Percentiles rank a stretch among this genome's conserved stretches.
Evolutionary conservation across 2,888 invertebrate species (phyloP).

Genomic region (Elysia crispata): DNA sequence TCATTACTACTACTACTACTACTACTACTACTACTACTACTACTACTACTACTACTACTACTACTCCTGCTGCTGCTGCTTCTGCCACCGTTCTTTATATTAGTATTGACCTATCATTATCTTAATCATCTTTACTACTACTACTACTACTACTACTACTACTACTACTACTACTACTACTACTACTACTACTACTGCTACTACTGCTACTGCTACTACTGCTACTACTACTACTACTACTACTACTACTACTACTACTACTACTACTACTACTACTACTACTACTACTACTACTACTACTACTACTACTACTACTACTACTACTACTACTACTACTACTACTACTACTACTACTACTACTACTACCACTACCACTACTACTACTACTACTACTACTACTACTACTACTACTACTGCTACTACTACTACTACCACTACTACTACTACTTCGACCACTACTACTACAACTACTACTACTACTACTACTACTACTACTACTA

Average conservation of each 20-base stretch:
- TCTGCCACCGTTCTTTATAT: no score
- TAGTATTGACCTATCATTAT: slow-evolving; percentile 1
- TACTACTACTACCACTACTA: not conserved
- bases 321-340: slow-evolving; percentile 1
- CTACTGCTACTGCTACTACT: slow-evolving; percentile 18
- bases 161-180: not conserved
- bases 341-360: slow-evolving; percentile 12
- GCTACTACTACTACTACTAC: slow-evolving; percentile 16
- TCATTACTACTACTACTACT: no score
- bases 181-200: slow-evolving; percentile 12
- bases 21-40: no score
- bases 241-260: slow-evolving; percentile 6
- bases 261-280: slow-evolving; percentile 7
- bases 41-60: no score
- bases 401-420: not conserved
- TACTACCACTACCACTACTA: not conserved
- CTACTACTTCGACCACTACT: no score
- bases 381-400: not conserved
- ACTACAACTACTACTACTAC: not conserved
- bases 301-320: slow-evolving; percentile 10
- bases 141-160: not conserved
- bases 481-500: no score
- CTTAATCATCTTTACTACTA: slow-evolving; percentile 6
- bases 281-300: slow-evolving; percentile 17
- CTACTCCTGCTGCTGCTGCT: no score